These are phyloP conservation scores for Meloidogyne floridensis DNA, from an alignment of 1,140 invertebrate genomes.

Conservation along the genomic window DNA sequence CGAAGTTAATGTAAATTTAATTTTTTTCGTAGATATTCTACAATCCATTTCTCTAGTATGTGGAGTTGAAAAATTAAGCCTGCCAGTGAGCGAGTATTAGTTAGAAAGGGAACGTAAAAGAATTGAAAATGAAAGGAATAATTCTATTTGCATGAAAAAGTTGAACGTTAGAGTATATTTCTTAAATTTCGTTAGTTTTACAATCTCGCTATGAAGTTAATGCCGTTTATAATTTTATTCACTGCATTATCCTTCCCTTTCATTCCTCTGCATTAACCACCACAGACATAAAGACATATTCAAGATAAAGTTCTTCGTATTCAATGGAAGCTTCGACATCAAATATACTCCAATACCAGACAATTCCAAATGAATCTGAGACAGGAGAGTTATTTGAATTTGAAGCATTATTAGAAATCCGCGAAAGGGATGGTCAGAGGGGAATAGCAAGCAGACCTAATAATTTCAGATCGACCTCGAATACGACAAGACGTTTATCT, in stretches of 20 bases:
- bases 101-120: neutral
- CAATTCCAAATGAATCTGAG: constrained; percentile 55
- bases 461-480: constrained; percentile 1
- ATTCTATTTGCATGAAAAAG: too few species aligned
- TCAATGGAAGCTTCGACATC: constrained; percentile 83
- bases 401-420: constrained; percentile 84
- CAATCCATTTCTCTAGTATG: too few species aligned
- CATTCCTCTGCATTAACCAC: neutral
- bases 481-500: constrained; percentile 10
- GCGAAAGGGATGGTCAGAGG: neutral
- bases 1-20: too few species aligned
- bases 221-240: too few species aligned
- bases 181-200: too few species aligned
- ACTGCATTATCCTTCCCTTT: too few species aligned
- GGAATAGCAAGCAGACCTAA: constrained; percentile 70
- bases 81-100: neutral
- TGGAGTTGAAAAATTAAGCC: neutral
- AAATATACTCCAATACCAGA: constrained; percentile 77
- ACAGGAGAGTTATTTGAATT: constrained; percentile 71
- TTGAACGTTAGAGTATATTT: too few species aligned
- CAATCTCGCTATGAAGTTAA: too few species aligned
- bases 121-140: neutral
- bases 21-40: too few species aligned
- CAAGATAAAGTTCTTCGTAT: constrained; percentile 71
- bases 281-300: neutral